These are phyloP conservation scores for Drosophila mojavensis DNA, from an alignment of 1,140 invertebrate species.

Conservation along the genomic window DNA sequence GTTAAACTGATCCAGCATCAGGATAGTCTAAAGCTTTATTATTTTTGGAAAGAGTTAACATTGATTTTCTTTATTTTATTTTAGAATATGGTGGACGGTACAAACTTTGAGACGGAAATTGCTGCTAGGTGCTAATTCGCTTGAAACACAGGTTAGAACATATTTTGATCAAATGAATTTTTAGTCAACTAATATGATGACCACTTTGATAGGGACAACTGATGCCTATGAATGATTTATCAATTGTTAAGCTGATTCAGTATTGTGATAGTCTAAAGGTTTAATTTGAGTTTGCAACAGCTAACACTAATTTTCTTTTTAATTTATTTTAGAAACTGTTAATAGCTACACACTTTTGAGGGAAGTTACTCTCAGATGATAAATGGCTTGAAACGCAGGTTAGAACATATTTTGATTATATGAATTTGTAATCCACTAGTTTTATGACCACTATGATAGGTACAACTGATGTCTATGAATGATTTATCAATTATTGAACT, in stretches of 20 bases:
- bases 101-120: no score
- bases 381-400: no score
- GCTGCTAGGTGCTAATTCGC: no score
- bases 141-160: no score
- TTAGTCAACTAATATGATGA: conserved; percentile 5
- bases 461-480: conserved; percentile 51
- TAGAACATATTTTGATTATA: neutral
- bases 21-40: no score
- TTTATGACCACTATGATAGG: conserved; percentile 37
- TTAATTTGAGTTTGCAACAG: no score
- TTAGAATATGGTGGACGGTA: neutral
- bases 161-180: neutral
- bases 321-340: no score
- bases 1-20: neutral
- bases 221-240: conserved; percentile 46
- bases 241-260: neutral
- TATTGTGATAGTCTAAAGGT: no score
- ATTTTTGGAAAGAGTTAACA: neutral
- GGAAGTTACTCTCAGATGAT: no score
- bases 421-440: neutral
- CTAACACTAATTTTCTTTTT: no score
- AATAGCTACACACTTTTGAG: no score
- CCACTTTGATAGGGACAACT: conserved; percentile 48
- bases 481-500: conserved; percentile 29
- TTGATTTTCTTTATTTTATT: neutral